Evolutionary conservation across 2,888 invertebrate species (phyloP).

Genomic region (Phengaris arion): DNA sequence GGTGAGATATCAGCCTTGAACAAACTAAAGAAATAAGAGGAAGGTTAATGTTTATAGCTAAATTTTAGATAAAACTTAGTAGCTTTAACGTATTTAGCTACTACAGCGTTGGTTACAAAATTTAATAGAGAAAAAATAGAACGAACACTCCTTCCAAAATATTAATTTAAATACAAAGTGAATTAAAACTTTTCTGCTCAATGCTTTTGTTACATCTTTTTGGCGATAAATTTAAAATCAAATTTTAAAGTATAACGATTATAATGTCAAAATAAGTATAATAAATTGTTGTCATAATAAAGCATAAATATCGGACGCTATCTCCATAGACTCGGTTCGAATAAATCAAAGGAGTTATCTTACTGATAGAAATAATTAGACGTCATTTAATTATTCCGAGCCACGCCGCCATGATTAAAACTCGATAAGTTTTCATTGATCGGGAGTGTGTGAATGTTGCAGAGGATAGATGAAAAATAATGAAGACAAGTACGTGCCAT

Average conservation of each 20-base stretch:
- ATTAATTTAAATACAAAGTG: neutral
- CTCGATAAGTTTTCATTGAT: conserved; percentile 25
- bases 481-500: neutral
- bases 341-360: conserved; percentile 73
- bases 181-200: neutral
- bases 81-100: no score
- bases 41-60: conserved; percentile 17
- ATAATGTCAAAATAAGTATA: conserved; percentile 57
- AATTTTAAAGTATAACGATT: conserved; percentile 41
- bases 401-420: conserved; percentile 42
- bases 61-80: no score
- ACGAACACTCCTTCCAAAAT: no score
- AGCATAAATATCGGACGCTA: conserved; percentile 64
- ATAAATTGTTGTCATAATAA: conserved; percentile 58
- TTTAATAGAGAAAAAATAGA: no score
- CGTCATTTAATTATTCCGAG: conserved; percentile 67
- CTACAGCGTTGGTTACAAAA: no score
- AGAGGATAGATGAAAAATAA: neutral
- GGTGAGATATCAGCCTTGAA: conserved; percentile 21
- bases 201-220: neutral
- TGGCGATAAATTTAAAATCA: conserved; percentile 20
- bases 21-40: conserved; percentile 1
- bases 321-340: conserved; percentile 52
- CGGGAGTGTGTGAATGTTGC: conserved; percentile 11
- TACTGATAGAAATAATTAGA: conserved; percentile 70